These are phyloP conservation scores for Aepyceros melampus DNA, from an alignment of 2,113 vertebrate species.

Conservation along the genomic window DNA sequence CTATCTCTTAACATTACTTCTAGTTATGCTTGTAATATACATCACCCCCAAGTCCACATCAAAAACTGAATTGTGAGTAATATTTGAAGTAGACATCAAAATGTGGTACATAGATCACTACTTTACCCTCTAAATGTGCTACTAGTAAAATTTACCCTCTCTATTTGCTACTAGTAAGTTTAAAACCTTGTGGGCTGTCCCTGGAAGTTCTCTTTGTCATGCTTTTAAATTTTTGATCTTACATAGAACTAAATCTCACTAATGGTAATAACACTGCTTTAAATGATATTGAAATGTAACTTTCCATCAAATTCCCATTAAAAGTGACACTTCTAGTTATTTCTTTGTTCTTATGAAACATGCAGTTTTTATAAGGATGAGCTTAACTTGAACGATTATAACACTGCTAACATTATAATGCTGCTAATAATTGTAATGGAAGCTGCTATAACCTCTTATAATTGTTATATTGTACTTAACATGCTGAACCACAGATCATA, in stretches of 20 bases:
- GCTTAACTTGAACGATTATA: slow-evolving; percentile 16
- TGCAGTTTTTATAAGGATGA: slow-evolving; percentile 6
- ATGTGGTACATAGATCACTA: not conserved
- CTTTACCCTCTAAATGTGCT: not conserved
- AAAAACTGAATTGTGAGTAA: not conserved
- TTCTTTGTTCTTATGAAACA: not conserved
- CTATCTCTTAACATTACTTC: not conserved
- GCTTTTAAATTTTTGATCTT: slow-evolving; percentile 9
- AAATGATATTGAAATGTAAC: slow-evolving; percentile 28
- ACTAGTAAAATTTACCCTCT: not conserved
- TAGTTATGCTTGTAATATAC: not conserved
- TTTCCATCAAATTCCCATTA: slow-evolving; percentile 43
- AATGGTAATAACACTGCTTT: not conserved
- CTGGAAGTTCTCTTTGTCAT: not conserved
- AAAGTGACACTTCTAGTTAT: not conserved
- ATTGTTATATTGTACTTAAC: slow-evolving; percentile 2
- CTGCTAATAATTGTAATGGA: slow-evolving; percentile 16
- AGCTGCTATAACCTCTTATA: slow-evolving; percentile 9
- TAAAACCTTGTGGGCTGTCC: not conserved
- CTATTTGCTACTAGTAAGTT: not conserved
- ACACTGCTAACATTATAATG: not conserved
- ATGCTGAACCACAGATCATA: not conserved
- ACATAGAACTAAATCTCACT: not conserved
- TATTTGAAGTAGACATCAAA: slow-evolving; percentile 16
- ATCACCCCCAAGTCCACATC: not conserved